Base-by-base conservation (phyloP, 1,140 invertebrate genomes). In the Anthonomus grandis region DNA sequence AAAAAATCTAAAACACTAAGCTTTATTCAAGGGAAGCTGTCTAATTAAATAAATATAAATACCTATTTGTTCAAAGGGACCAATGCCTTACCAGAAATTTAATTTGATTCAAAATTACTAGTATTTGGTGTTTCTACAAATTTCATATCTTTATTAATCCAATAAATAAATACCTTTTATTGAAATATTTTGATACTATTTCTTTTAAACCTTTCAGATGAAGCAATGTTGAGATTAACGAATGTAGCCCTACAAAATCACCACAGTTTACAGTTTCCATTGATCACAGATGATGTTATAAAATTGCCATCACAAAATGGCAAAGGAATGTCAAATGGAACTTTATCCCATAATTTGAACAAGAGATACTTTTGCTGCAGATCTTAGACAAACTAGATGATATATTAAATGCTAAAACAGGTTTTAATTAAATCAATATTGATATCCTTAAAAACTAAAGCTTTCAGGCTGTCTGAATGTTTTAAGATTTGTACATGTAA, bases 271-370 rank as follows among this genome's bases (percentile, higher is more conserved):
- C 57, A 63, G 23, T 57, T 54, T 57, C 56, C 62, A 9, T 34
- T 63, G 18, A 57, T 60, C 15, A 63, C 57, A 10, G 62, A 63
- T 37, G 62, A 63, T 37, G 54, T 60, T 10, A 52, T 63, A n/a
- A 63, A 39, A 18, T 38, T 63, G 21, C 22, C 46, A 22, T 47
- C 31, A 17, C 31, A 55, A 21, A 47, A 15, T 47, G 15, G 27
- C 21, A n/a, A 50, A 8, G 19, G 25, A 0, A 3, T 25, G 6
- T 13, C 25, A 18, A 41, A 27, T 39, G 25, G 27, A 23, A 36
- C 41, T 22, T 17, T 18, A 36, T 19, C 37, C 13, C 34, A 44
- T 10, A 42, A 42, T 42, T 9, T 24, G 2, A 52, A 19, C 15
- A 25, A 17, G 22, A 48, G 18, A 31, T 48, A 23, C 36, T 39